Conservation (phyloP, 2,113 vertebrate genomes). For the Cathartes aura region DNA sequence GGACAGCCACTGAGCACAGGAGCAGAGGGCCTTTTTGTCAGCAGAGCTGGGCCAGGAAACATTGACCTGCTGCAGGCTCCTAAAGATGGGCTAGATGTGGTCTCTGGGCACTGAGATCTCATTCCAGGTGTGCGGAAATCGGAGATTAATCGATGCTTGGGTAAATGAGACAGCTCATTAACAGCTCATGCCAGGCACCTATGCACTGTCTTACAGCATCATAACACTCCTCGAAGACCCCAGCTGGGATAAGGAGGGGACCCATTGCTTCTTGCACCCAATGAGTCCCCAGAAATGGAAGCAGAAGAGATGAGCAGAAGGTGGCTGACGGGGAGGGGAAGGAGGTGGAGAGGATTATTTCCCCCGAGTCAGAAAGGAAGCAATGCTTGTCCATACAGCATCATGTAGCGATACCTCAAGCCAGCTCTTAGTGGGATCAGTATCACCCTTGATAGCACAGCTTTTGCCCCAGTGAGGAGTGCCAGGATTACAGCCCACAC, state of each 20-base stretch:
- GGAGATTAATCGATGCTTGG: background rate
- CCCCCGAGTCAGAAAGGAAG: background rate
- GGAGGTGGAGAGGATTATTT: background rate
- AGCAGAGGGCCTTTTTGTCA: background rate
- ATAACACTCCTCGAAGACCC: background rate
- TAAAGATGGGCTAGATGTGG: background rate
- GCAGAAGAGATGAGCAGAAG: background rate
- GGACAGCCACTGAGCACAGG: background rate
- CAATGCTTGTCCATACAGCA: background rate
- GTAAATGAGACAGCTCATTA: background rate
- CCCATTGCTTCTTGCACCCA: background rate
- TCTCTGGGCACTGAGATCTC: background rate
- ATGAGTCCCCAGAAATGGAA: background rate
- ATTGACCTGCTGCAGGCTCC: background rate
- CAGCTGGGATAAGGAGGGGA: background rate
- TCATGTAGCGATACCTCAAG: background rate
- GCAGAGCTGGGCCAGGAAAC: background rate
- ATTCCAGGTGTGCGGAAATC: rapidly evolving
- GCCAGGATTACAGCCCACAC: background rate
- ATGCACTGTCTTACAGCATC: background rate
- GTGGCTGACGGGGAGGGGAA: background rate
- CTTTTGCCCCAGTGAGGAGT: background rate
- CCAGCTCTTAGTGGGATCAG: background rate
- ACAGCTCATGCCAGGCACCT: background rate
- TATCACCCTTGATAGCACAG: rapidly evolving